Base-by-base conservation (phyloP, 2,113 vertebrate species). In the human region DNA sequence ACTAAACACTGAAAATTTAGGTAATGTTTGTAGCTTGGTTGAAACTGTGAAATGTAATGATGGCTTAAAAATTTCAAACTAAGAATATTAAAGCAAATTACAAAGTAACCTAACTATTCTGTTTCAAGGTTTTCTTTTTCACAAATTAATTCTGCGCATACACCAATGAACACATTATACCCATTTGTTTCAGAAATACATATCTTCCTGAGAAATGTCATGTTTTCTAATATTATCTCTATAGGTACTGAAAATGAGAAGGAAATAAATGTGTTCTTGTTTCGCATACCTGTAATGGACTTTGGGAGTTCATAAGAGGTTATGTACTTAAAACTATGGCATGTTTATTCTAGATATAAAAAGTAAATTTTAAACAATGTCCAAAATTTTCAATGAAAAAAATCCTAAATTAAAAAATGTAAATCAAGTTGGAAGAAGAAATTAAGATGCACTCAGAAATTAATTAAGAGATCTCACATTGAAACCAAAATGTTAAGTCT, bases 371-470 rank as follows among this genome's bases (percentile, higher is more conserved):
- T 96, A 66, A 81, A 85, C 14, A 82, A 89, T 75, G 13, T 40
- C 90, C 23, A 52, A 85, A 85, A 90, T 92, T 92, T 90, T 61
- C 32, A 90, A 16, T 48, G 16, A 10, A 43, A 86, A 95, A 97
- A 64, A 73, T 3, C 22, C 17, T 66, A 89, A 93, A 93, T 75
- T 93, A 73, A 85, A 94, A 97, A 93, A 83, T 66, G 12, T 32
- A 93, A 96, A 87, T 76, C 75, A 94, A 96, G 40, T 17, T 95
- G 45, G 27, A 95, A 66, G 45, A 96, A 66, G 73, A 96, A 97
- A 96, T 96, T 50, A 93, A 90, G 55, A 66, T 89, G 50, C 88
- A 55, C 48, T 94, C 38, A 95, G 59, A 86, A 93, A 76, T 92
- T 89, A 96, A 40, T 30, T 38, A 94, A 72, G 38, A 75, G 4